These are phyloP conservation scores for Anseranas semipalmata DNA, from an alignment of 2,113 vertebrate genomes.

Conservation along the genomic window DNA sequence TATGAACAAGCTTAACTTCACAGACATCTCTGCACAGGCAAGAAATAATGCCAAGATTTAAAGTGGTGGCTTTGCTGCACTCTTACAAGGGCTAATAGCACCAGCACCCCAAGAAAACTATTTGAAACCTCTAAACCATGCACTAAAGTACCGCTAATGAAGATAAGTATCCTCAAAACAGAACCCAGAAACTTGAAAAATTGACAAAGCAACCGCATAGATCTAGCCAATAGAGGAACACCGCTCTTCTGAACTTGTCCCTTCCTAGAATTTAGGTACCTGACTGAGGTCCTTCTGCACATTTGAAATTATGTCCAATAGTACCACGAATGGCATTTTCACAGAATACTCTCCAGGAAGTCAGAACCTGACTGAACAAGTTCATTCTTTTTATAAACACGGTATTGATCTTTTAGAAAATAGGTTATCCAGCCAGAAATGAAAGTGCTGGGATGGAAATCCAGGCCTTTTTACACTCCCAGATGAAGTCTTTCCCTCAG, in stretches of 20 bases:
- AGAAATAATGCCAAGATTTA: not conserved
- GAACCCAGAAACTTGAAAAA: not conserved
- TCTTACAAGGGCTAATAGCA: not conserved
- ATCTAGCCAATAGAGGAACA: not conserved
- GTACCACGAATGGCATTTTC: not conserved
- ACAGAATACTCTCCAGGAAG: not conserved
- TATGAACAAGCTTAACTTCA: not conserved
- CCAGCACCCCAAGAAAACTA: not conserved
- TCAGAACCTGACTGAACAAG: not conserved
- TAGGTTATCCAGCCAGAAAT: not conserved
- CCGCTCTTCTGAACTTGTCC: not conserved
- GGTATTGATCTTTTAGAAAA: not conserved
- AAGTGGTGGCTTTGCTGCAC: not conserved
- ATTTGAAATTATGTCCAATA: not conserved
- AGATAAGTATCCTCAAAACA: not conserved
- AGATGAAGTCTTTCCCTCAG: not conserved
- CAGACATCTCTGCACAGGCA: not conserved
- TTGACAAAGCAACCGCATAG: not conserved
- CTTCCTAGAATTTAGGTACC: not conserved
- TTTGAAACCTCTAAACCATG: not conserved
- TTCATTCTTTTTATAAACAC: not conserved
- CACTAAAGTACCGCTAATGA: not conserved
- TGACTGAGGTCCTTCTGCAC: not conserved
- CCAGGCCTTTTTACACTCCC: not conserved
- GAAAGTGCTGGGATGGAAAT: not conserved